Evolutionary conservation across 2,113 vertebrate genomes (phyloP), one percentile per base, ranked within the genome.

Genomic region (Saimiri boliviensis): DNA sequence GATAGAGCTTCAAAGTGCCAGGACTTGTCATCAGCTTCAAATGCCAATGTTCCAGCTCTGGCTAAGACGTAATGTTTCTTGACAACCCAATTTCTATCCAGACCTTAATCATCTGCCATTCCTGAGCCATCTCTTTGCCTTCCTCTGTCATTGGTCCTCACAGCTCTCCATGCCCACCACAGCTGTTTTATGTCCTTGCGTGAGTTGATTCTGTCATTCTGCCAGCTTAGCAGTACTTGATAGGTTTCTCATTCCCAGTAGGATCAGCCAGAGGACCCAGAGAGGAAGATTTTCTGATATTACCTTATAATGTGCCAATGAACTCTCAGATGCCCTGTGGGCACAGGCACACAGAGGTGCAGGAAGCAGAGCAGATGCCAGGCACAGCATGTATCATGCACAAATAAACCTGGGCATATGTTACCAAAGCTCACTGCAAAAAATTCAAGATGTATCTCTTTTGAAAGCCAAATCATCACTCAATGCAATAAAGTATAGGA

Each of bases 321-420:
- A 95, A 79, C 54, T 91, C 73, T 37, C 94, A 95, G 80, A 10
- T 35, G 12, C 25, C 83, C 79, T n/a, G 16, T 25, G 60, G 85
- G 6, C 90, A 79, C 2, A 54, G 63, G 30, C 71, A 90, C 81
- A 27, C 85, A 79, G 42, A 91, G 49, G 87, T 52, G n/a, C 3
- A 0, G 52, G 80, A 91, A 92, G 84, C 60, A 83, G 77, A 89
- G 47, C 89, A 93, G 92, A 66, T 93, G 89, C 87, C 87, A 94
- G 40, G 27, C 68, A 80, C 30, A 79, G 84, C 89, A 92, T 20
- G 94, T 23, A 11, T 42, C 2, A 0, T 30, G 91, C 49, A 92
- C 93, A 95, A 68, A 95, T 84, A 94, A 97, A 93, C 71, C 86
- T 4, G 17, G 47, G 63, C 91, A 82, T 58, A 35, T 77, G 91